A percentile compares a stretch with the other conserved stretches of the same genome.
phyloP scores from a whole-genome alignment of 2,888 invertebrate species.

The Cantharis lateralis region DNA sequence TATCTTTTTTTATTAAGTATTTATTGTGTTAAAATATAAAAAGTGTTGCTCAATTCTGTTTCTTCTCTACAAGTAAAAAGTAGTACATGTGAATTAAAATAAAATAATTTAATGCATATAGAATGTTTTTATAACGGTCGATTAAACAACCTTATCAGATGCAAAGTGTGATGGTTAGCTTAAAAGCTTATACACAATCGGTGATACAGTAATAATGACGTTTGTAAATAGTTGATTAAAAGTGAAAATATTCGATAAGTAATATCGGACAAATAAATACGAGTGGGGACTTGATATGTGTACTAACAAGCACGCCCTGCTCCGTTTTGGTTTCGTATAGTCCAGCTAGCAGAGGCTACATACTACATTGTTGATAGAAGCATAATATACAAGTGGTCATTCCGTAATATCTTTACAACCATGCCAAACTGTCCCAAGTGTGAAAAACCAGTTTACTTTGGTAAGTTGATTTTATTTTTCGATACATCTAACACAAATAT shows the following conservation, averaged over 20 bases:
- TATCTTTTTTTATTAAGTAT: no score
- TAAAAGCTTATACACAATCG: neutral
- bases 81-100: neutral
- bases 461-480: constrained; percentile 50
- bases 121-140: neutral
- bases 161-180: neutral
- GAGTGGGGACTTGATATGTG: constrained; percentile 3
- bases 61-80: no score
- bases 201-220: neutral
- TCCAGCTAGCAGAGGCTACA: constrained; percentile 20
- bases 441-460: constrained; percentile 65
- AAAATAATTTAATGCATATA: neutral
- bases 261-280: neutral
- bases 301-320: neutral
- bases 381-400: neutral
- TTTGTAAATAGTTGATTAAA: neutral
- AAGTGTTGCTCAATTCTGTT: neutral
- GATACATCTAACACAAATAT: neutral
- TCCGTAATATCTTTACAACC: constrained; percentile 2
- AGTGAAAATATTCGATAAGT: constrained; percentile 1
- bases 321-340: constrained; percentile 9
- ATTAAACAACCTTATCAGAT: neutral
- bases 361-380: constrained; percentile 8
- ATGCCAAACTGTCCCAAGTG: constrained; percentile 67
- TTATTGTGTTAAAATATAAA: neutral